Evolutionary conservation across 2,888 invertebrate species (phyloP).

Genomic region (Stratiomys singularior): DNA sequence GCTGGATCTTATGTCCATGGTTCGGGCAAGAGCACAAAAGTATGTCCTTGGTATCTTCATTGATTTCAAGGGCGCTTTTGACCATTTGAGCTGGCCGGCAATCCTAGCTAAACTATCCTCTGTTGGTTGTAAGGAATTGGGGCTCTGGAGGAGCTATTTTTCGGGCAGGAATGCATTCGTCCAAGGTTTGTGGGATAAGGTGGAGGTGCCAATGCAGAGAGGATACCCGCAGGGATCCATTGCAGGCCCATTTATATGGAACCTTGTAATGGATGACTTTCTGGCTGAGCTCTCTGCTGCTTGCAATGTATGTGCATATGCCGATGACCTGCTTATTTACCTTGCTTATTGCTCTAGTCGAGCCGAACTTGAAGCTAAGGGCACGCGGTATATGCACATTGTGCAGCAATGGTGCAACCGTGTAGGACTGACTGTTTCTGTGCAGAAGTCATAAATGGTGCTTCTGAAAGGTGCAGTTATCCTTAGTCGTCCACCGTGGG

Average conservation of each 20-base stretch:
- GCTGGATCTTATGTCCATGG: background rate
- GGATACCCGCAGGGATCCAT: slow-evolving; percentile 10
- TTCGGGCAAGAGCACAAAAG: too few relatives aligned
- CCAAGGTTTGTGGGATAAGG: background rate
- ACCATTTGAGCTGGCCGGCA: background rate
- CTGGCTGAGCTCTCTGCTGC: background rate
- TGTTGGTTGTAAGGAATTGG: background rate
- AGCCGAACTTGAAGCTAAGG: background rate
- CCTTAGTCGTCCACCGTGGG: too few relatives aligned
- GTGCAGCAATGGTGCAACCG: background rate
- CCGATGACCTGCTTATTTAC: too few relatives aligned
- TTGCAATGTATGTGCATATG: background rate
- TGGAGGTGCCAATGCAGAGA: background rate
- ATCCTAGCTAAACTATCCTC: background rate
- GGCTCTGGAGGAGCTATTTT: slow-evolving; percentile 12
- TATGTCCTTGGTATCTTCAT: background rate
- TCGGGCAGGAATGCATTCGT: background rate
- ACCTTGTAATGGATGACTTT: background rate
- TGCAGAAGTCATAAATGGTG: background rate
- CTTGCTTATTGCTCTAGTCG: background rate
- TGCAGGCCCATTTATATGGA: slow-evolving; percentile 25
- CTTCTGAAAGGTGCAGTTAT: background rate
- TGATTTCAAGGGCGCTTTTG: background rate
- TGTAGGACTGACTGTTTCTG: background rate
- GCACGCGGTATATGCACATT: background rate